Base-by-base conservation (phyloP, 2,113 vertebrate genomes). In the Calidris pygmaea region DNA sequence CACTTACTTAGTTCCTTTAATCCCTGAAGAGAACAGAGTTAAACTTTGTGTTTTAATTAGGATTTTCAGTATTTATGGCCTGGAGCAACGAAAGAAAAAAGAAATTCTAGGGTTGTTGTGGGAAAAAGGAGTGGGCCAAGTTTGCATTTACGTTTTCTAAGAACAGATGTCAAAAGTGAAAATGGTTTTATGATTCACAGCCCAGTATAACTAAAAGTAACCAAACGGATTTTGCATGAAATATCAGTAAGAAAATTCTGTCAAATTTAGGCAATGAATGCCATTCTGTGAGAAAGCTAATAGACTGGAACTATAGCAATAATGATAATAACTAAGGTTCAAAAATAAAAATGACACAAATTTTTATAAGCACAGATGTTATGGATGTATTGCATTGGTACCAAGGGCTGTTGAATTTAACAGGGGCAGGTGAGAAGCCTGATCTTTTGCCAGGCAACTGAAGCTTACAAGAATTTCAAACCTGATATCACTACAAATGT, bases 31-130 rank as follows among this genome's bases (percentile, higher is more conserved):
- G 88, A 97, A 85, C 35, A 94, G 82, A 97, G 79, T 97, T 63
- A 97, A 97, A 95, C 65, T 55, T 95, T 63, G 67, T 83, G 79
- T 96, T 98, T 97, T 97, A 97, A 97, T 97, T 97, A 97, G 85
- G 85, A 93, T 85, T 97, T 97, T 95, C 90, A 91, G 62, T 87
- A 85, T 88, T 96, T 94, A 93, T 80, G 50, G 78, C 94, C 89
- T 94, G 65, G 13, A 97, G 82, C 76, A 94, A 81, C 11, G 87
- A 95, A 93, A 97, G 74, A 13, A 92, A 94, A 95, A 79, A 92
- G 39, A 85, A 91, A 93, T 90, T 95, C 68, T 89, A 45, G 30
- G 35, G 56, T 60, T 90, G 30, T 94, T 95, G 47, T 92, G 76
- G 89, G 86, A 94, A 91, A 97, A 89, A 92, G 68, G 37, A 87